A percentile compares a stretch with the other conserved stretches of the same genome.
Conservation (phyloP, 2,797 vertebrate genomes). For the Myotis myotis region DNA sequence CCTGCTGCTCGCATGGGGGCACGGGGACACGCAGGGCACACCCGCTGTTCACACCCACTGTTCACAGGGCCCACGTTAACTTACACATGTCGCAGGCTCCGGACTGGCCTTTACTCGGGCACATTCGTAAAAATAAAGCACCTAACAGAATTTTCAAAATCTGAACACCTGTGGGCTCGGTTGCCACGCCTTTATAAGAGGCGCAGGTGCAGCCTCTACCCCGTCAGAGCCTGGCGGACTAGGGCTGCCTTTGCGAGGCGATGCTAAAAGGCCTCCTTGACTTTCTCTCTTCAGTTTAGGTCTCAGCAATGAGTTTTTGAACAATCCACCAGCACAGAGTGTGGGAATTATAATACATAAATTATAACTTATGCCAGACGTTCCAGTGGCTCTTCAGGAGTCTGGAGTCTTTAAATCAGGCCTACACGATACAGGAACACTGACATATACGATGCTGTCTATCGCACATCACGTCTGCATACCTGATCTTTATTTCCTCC, state of each 20-base stretch:
- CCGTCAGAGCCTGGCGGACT: not conserved
- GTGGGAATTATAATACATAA: not conserved
- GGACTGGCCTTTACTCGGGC: not conserved
- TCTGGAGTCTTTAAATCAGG: not conserved
- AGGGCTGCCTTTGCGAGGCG: not conserved
- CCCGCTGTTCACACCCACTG: not conserved
- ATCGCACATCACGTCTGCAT: slow-evolving; percentile 44
- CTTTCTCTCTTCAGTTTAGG: not conserved
- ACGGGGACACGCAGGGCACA: no score
- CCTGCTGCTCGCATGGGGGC: no score
- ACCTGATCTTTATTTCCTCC: slow-evolving; percentile 35
- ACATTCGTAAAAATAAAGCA: not conserved
- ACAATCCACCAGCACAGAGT: not conserved
- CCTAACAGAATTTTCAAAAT: not conserved
- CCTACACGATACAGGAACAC: not conserved
- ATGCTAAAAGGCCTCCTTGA: not conserved
- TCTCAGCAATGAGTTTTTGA: not conserved
- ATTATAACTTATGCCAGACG: not conserved
- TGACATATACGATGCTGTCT: not conserved
- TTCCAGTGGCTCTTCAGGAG: not conserved
- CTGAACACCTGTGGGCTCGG: not conserved
- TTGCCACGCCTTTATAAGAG: not conserved
- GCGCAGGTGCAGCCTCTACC: not conserved
- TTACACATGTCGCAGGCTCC: not conserved
- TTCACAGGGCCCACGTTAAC: not conserved